Conservation (phyloP, 2,797 vertebrate genomes). For the Cynodonichthys magdalenae region DNA sequence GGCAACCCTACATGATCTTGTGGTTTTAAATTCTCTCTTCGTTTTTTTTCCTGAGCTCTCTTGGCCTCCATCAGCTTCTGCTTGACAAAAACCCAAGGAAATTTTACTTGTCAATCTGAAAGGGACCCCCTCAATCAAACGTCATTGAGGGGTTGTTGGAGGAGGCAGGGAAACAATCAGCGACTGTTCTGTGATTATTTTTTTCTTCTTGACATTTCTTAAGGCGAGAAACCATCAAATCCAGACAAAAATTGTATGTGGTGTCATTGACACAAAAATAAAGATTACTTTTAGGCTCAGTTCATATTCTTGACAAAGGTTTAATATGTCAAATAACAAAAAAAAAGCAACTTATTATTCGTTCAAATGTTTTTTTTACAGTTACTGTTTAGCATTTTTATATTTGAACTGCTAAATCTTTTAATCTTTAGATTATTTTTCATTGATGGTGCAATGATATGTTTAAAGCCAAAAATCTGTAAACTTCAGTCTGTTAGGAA, state of each 20-base stretch:
- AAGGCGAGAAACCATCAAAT: too few relatives aligned
- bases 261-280: conserved; percentile 7
- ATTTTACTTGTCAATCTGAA: conserved; percentile 59
- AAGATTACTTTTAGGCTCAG: not conserved
- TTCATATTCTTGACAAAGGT: not conserved
- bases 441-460: too few relatives aligned
- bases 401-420: not conserved
- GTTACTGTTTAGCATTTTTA: not conserved
- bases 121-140: conserved; percentile 26
- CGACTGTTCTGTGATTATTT: conserved; percentile 20
- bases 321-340: not conserved
- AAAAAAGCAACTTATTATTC: not conserved
- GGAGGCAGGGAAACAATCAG: conserved; percentile 25
- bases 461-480: too few relatives aligned
- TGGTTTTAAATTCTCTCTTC: conserved; percentile 54
- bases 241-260: too few relatives aligned
- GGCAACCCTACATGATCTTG: conserved; percentile 35
- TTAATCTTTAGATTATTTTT: too few relatives aligned
- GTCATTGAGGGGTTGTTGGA: conserved; percentile 35
- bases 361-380: not conserved
- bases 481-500: too few relatives aligned
- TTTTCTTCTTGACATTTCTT: conserved; percentile 7
- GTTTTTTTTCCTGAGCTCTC: conserved; percentile 15
- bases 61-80: conserved; percentile 19
- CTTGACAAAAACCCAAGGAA: conserved; percentile 32